Base-by-base conservation (phyloP, 2,888 invertebrate genomes). In the Apamea monoglypha region DNA sequence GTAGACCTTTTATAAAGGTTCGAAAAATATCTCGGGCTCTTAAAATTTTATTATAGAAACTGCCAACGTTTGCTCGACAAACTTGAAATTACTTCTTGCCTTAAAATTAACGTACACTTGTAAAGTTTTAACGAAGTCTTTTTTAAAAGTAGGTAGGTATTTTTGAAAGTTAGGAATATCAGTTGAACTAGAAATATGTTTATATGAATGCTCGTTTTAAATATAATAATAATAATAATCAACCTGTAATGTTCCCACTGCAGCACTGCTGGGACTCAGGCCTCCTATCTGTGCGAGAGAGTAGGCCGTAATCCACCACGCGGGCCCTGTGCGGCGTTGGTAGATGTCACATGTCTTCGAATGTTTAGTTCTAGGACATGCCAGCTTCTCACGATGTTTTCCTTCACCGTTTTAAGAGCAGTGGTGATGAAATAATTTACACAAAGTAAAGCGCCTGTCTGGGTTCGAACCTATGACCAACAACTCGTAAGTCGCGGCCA, bases 31-130 rank as follows among this genome's bases (percentile, higher is more conserved):
- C 14, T 32, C 50, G 50, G 18, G 32, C 29, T 36, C 36, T 64
- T 50, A 61, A 25, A 36, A 14, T 56, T 75, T 75, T 69, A 6
- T 47, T 47, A 29, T 8, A 7, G 47, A 80, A 68, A 61, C 32
- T 53, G n/a, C n/a, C n/a, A 50, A 67, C 8, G 8, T 50, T 44
- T 53, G 16, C 36, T 25, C 44, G 64, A 53, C 21, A 29, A 76
- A 76, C 53, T 44, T 29, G 10, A 76, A 40, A 53, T 18, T 66
- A 32, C 21, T 63, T 66, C 10, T 44, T 56, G 56, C 7, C 21
- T 36, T 29, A 18, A 67, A 75, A 29, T 53, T 4, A 53, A 50
- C 7, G 14, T 47, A 32, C 10, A 21, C 29, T 61, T 61, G 1
- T 32, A 18, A 40, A 63, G 10, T 25, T 32, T 50, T 32, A 5